Evolutionary conservation across 2,797 vertebrate species (phyloP), one percentile per base, ranked within the genome.

Genomic region (Psittacula echo): DNA sequence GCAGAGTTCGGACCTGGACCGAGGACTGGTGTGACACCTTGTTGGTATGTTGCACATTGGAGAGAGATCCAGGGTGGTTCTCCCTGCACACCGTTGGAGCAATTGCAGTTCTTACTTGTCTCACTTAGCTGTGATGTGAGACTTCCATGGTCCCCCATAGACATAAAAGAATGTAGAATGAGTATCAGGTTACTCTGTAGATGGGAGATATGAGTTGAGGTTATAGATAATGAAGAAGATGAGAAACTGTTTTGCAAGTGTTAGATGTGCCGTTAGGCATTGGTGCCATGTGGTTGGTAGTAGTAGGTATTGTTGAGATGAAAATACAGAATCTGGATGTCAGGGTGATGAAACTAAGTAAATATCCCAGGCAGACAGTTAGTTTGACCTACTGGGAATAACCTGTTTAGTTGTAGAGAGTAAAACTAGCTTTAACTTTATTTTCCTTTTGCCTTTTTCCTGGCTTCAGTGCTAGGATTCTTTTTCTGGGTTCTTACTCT

Each of bases 1-100:
- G 98, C 74, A 97, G 98, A 7, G 98, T 99, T 21, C 98, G 98
- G 54, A 99, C 99, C 26, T 98, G 98, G 98, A 98, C 98, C 0
- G 99, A 99, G 95, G 99, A 99, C 91, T 99, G 99, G 99, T 99
- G 98, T 42, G 99, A 98, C 21, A 98, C 98, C 10, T 97, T 99
- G 68, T 96, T 99, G 98, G 99, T 99, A 96, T 85, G 99, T 96
- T 64, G 13, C 4, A 4, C 2, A 5, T 4, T 2, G 54, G 27
- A 64, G 41, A 51, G 68, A 41, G 39, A 27, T 6, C 51, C 16
- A 53, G 21, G 2, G 11, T 29, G 14, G 7, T 37, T 92, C 29
- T 87, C 2, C 8, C 26, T 82, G 12, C 2, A 2, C 11, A 5
- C 15, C 4, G 18, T 50, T 42, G 16, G 16, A 65, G 13, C 10